Evolutionary conservation across 2,113 vertebrate genomes (phyloP).

Genomic region (Rhodinocichla rosea): DNA sequence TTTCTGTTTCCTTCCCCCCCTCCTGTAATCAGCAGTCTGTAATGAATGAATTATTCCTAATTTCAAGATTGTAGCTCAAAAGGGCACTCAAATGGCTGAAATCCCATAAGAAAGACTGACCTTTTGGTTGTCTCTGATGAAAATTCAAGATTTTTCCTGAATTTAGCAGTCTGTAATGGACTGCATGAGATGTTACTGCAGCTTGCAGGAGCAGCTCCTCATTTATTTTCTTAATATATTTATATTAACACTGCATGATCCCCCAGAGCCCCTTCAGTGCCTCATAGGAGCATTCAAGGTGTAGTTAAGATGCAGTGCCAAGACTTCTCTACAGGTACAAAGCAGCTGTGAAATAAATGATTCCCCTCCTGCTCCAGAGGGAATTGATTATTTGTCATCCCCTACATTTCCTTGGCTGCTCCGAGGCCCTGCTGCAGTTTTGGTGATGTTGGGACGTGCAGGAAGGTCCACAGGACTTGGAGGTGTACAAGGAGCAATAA

Average conservation of each 20-base stretch:
- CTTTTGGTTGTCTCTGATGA: conserved; percentile 37
- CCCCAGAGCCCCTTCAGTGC: not conserved
- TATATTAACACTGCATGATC: not conserved
- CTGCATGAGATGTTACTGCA: not conserved
- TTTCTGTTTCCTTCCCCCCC: not conserved
- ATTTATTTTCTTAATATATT: not conserved
- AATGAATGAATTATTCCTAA: conserved; percentile 63
- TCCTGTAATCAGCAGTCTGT: conserved; percentile 21
- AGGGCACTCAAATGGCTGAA: conserved; percentile 51
- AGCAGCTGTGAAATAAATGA: not conserved
- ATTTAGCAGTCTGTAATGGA: not conserved
- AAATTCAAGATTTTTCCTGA: conserved; percentile 23
- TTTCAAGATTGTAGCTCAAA: conserved; percentile 56
- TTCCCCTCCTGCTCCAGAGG: not conserved
- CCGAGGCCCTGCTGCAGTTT: accelerated
- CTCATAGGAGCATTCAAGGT: not conserved
- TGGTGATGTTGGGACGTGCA: not conserved
- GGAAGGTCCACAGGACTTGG: not conserved
- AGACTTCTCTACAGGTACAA: not conserved
- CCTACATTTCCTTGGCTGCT: not conserved
- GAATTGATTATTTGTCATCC: not conserved
- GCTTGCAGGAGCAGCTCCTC: not conserved
- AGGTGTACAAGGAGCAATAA: not conserved
- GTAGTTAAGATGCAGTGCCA: not conserved
- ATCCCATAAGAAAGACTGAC: conserved; percentile 48